Evolutionary conservation across 2,797 vertebrate genomes (phyloP).

Genomic region (Epinephelus awoara): DNA sequence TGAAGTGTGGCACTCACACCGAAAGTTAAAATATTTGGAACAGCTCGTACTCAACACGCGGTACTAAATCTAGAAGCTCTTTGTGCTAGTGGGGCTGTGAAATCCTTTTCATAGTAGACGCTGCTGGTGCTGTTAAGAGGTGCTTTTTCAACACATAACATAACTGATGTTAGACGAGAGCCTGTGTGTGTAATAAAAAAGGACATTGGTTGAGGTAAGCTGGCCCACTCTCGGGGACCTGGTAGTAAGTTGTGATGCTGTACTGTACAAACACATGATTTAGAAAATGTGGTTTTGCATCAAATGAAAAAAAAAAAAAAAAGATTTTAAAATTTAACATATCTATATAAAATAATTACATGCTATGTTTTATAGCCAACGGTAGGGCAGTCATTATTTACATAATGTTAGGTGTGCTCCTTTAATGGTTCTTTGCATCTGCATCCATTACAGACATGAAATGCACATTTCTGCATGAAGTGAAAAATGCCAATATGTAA

Average conservation of each 20-base stretch:
- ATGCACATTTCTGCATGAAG: conserved; percentile 2
- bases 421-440: conserved; percentile 15
- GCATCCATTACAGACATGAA: neutral
- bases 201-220: conserved; percentile 12
- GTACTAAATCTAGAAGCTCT: conserved; percentile 37
- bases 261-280: conserved; percentile 14
- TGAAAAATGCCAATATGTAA: neutral
- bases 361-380: too few species aligned
- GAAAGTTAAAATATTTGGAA: conserved; percentile 44
- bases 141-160: conserved; percentile 22
- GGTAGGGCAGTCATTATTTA: conserved; percentile 8
- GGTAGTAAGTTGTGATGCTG: conserved; percentile 8
- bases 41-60: conserved; percentile 14
- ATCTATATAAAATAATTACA: neutral
- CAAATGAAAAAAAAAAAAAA: neutral
- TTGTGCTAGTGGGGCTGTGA: conserved; percentile 26
- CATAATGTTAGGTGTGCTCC: conserved; percentile 9
- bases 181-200: conserved; percentile 8
- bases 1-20: conserved; percentile 21
- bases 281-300: neutral
- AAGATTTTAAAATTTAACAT: neutral
- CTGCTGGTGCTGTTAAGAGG: conserved; percentile 25
- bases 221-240: neutral
- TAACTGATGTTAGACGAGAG: conserved; percentile 24
- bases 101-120: conserved; percentile 40